Evolutionary conservation across 2,113 vertebrate genomes (phyloP).

Genomic region (Heterochromis multidens): DNA sequence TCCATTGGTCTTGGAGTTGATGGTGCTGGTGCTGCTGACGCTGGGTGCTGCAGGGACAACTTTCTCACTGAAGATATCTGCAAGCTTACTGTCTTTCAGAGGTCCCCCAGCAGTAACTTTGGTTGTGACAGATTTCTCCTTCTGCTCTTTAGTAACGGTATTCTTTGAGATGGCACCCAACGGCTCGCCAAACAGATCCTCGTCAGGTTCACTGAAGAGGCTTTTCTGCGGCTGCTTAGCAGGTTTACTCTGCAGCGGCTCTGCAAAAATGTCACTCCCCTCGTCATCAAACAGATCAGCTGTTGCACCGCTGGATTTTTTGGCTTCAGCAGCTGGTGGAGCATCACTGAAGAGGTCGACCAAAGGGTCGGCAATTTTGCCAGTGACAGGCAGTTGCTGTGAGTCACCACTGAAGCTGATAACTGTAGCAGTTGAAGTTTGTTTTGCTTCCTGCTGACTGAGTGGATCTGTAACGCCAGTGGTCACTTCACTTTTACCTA

Average conservation of each 20-base stretch:
- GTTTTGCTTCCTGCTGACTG: constrained; percentile 2
- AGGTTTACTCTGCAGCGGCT: constrained; percentile 19
- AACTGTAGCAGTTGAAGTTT: constrained; percentile 9
- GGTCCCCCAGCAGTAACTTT: constrained; percentile 29
- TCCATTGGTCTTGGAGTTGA: constrained; percentile 83
- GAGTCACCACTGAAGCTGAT: constrained; percentile 13
- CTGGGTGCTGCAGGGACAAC: constrained; percentile 13
- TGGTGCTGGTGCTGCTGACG: background rate
- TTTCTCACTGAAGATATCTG: constrained; percentile 67
- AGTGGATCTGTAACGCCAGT: background rate
- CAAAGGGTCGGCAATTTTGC: constrained; percentile 26
- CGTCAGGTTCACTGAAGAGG: constrained; percentile 56
- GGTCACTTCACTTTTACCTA: background rate
- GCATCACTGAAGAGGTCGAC: constrained; percentile 28
- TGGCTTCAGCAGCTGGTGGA: background rate
- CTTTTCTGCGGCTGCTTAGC: constrained; percentile 53
- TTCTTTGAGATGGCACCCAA: constrained; percentile 57
- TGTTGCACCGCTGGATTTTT: constrained; percentile 5
- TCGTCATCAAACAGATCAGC: constrained; percentile 60
- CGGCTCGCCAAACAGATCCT: constrained; percentile 64
- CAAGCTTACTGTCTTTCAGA: background rate
- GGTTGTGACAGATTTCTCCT: constrained; percentile 17
- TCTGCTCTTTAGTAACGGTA: constrained; percentile 23
- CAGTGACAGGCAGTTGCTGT: background rate
- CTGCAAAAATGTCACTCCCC: constrained; percentile 55